Percentiles rank a stretch among this genome's conserved stretches.
Conservation (phyloP, 2,797 vertebrate genomes). For the Chrosomus eos region DNA sequence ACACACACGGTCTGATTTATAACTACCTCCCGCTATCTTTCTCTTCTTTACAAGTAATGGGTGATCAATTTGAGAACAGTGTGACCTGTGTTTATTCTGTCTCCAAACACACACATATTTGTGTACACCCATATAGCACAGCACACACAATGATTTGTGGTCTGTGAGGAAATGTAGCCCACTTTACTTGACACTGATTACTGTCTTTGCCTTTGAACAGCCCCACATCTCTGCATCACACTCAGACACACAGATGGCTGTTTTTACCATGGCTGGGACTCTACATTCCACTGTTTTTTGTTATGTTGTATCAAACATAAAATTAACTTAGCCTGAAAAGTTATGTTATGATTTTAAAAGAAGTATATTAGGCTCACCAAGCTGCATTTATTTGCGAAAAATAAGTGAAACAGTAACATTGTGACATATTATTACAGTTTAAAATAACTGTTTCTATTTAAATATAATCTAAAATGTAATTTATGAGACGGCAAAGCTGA, state of each 20-base stretch:
- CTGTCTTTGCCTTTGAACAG: slow-evolving; percentile 38
- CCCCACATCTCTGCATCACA: slow-evolving; percentile 15
- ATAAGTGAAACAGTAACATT: background rate
- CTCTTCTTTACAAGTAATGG: slow-evolving; percentile 38
- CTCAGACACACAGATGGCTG: slow-evolving; percentile 12
- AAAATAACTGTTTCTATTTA: background rate
- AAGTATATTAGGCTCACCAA: background rate
- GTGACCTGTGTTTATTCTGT: slow-evolving; percentile 45
- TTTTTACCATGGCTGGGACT: background rate
- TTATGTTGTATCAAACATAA: background rate
- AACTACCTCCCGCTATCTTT: slow-evolving; percentile 20
- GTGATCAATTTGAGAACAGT: slow-evolving; percentile 36
- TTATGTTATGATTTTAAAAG: background rate
- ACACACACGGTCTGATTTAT: slow-evolving; percentile 38
- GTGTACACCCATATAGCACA: slow-evolving; percentile 29
- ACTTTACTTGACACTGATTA: slow-evolving; percentile 49
- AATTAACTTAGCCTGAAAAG: background rate
- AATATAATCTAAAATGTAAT: background rate
- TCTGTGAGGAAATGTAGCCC: slow-evolving; percentile 46
- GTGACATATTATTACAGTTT: background rate
- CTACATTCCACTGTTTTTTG: background rate
- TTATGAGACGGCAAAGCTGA: background rate
- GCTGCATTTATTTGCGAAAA: background rate
- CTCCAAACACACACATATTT: slow-evolving; percentile 42
- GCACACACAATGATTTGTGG: slow-evolving; percentile 44